These are phyloP conservation scores for Eriosoma lanigerum DNA, from an alignment of 1,140 invertebrate species.

Conservation along the genomic window DNA sequence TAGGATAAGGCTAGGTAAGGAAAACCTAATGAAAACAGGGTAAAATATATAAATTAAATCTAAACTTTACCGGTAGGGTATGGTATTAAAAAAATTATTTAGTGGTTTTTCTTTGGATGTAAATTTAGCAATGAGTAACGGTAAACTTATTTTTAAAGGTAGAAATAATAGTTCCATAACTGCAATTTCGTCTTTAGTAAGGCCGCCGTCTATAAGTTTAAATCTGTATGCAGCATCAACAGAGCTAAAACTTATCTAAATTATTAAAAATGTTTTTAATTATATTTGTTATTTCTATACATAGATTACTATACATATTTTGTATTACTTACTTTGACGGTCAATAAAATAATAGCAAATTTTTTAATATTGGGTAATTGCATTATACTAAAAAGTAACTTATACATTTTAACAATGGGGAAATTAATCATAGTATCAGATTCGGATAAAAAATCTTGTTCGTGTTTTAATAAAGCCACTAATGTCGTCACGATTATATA, in stretches of 20 bases:
- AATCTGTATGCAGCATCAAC: conserved; percentile 91
- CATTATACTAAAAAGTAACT: conserved; percentile 79
- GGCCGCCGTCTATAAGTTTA: conserved; percentile 91
- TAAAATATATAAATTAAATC: not conserved
- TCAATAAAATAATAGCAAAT: conserved; percentile 80
- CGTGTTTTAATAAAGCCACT: conserved; percentile 71
- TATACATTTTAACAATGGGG: conserved; percentile 81
- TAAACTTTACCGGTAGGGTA: conserved; percentile 75
- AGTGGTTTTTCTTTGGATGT: conserved; percentile 86
- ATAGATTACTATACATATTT: not conserved
- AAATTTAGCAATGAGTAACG: conserved; percentile 83
- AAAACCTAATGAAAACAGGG: too few relatives aligned
- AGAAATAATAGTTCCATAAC: conserved; percentile 88
- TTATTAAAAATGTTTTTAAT: conserved; percentile 52
- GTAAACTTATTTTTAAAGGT: conserved; percentile 91
- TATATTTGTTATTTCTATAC: not conserved
- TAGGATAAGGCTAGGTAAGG: too few relatives aligned
- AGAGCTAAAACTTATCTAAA: conserved; percentile 92
- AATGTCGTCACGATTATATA: conserved; percentile 90
- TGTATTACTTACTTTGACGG: conserved; percentile 75
- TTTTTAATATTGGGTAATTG: conserved; percentile 77
- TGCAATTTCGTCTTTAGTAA: conserved; percentile 93
- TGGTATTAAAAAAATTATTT: conserved; percentile 83
- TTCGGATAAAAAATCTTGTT: conserved; percentile 56
- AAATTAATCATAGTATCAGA: conserved; percentile 59